A percentile compares a stretch with the other conserved stretches of the same genome.
Evolutionary conservation across 2,113 vertebrate genomes (phyloP).

Genomic region (Phoenicopterus ruber): DNA sequence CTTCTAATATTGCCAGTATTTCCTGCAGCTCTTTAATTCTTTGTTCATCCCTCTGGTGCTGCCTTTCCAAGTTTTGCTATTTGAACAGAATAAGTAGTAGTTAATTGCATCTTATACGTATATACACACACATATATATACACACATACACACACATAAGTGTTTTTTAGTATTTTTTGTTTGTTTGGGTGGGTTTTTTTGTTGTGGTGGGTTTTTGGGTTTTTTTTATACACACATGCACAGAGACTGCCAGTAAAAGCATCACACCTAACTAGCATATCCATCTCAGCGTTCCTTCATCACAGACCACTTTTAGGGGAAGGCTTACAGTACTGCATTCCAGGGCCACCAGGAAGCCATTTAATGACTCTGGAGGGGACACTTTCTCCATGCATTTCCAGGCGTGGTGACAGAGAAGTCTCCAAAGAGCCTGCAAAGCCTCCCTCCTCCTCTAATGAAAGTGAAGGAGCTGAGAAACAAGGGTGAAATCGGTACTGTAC

Average conservation of each 20-base stretch:
- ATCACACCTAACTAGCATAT: background rate
- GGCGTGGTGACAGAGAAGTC: background rate
- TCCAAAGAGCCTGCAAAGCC: background rate
- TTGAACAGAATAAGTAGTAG: background rate
- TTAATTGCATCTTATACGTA: background rate
- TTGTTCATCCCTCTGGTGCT: constrained; percentile 81
- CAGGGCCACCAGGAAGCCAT: background rate
- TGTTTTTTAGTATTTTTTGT: background rate
- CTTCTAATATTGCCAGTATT: constrained; percentile 72
- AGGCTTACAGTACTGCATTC: background rate
- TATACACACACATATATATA: accelerated
- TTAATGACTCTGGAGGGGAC: background rate
- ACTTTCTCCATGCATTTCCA: background rate
- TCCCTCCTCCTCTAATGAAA: background rate
- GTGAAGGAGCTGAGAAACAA: background rate
- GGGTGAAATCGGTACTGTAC: background rate
- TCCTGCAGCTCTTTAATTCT: constrained; percentile 83
- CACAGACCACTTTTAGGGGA: background rate
- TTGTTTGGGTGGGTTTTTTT: no score
- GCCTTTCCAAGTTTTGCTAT: constrained; percentile 80
- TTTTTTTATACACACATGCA: no score
- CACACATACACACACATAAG: accelerated
- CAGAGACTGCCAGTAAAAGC: background rate
- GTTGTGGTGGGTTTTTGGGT: no score
- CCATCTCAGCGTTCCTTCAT: background rate